Conservation (phyloP, 2,113 vertebrate species). For the Odocoileus virginianus region DNA sequence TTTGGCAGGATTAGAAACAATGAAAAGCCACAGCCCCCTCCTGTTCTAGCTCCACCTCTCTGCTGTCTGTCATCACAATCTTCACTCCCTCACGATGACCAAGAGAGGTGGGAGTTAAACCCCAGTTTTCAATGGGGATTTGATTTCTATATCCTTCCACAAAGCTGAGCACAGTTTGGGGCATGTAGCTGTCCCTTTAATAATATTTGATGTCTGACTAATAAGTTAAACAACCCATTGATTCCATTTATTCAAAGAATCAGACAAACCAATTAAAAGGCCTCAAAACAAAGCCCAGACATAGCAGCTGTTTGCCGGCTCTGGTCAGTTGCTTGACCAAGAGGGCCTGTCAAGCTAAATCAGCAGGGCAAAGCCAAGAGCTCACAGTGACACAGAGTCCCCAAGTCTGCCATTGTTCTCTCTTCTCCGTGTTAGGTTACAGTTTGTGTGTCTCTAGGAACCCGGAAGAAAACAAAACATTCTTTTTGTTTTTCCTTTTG, state of each 20-base stretch:
- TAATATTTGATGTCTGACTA: constrained; percentile 51
- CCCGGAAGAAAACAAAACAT: constrained; percentile 11
- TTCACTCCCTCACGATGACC: background rate
- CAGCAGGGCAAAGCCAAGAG: constrained; percentile 8
- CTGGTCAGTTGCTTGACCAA: constrained; percentile 50
- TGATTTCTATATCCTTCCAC: background rate
- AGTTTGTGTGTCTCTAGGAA: constrained; percentile 4
- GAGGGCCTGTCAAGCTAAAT: constrained; percentile 62
- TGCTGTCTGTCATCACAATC: background rate
- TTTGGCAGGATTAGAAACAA: background rate
- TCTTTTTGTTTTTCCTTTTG: background rate
- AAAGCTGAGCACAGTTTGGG: background rate
- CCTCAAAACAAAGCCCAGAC: constrained; percentile 31
- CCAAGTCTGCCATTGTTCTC: constrained; percentile 25
- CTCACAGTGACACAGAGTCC: background rate
- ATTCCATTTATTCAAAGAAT: constrained; percentile 30
- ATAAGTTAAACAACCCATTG: constrained; percentile 54
- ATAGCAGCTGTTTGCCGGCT: constrained; percentile 48
- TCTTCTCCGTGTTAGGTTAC: background rate
- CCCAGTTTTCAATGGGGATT: background rate
- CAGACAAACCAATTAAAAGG: constrained; percentile 29
- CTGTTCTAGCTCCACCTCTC: background rate
- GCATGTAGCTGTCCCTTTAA: constrained; percentile 30
- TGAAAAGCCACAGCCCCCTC: background rate
- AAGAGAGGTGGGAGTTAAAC: background rate